Conservation (phyloP, 2,888 invertebrate genomes). For the Harmothoe impar region DNA sequence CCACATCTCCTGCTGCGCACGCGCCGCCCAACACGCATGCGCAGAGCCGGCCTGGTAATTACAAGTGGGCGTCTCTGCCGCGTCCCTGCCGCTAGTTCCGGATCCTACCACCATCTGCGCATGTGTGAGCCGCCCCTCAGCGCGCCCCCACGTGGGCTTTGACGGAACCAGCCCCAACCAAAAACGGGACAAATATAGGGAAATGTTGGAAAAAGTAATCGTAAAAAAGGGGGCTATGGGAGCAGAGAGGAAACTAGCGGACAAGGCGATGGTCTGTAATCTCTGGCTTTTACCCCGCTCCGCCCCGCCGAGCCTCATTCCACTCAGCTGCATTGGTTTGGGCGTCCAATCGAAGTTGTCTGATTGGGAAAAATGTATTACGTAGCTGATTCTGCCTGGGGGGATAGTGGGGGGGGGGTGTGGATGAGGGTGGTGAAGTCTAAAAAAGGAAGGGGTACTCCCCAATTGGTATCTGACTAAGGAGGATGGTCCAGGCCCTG, state of each 20-base stretch:
- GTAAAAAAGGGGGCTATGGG: background rate
- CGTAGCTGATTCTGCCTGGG: background rate
- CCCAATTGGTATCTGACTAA: slow-evolving; percentile 23
- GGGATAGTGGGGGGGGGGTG: too few relatives aligned
- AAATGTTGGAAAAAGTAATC: background rate
- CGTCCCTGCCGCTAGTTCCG: background rate
- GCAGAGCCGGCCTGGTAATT: background rate
- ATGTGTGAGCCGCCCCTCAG: background rate
- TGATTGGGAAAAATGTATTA: slow-evolving; percentile 24
- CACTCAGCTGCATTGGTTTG: background rate
- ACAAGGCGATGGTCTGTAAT: background rate
- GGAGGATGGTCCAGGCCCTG: background rate
- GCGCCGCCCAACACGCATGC: background rate
- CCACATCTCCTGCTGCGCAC: background rate
- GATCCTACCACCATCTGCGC: background rate
- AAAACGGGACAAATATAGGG: background rate
- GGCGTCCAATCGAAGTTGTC: background rate
- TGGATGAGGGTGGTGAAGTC: background rate
- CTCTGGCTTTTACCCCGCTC: background rate
- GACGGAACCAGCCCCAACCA: background rate
- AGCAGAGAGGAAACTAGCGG: background rate
- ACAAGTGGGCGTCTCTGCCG: background rate
- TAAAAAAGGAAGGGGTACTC: background rate
- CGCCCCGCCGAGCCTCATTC: background rate
- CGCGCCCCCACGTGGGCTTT: background rate